Evolutionary conservation across 2,797 vertebrate genomes (phyloP).

Genomic region (Coilia nasus): DNA sequence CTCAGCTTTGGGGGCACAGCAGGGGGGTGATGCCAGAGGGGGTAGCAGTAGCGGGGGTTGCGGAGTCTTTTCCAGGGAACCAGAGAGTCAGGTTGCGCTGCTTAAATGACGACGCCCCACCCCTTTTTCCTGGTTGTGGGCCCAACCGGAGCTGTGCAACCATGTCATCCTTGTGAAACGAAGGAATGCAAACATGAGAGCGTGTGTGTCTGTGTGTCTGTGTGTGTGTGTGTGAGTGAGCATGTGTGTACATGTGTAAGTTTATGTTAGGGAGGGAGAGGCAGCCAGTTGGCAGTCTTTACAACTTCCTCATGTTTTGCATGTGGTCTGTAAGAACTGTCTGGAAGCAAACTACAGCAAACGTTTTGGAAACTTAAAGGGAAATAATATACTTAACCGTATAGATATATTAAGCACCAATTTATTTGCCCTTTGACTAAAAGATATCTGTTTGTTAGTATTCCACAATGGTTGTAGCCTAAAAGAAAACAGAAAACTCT

Average conservation of each 20-base stretch:
- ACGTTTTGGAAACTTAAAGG: not conserved
- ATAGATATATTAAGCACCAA: not conserved
- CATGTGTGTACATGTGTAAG: not conserved
- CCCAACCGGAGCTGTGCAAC: constrained; percentile 44
- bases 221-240: not conserved
- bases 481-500: not conserved
- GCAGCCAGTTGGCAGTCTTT: not conserved
- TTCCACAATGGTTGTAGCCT: no score
- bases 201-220: not conserved
- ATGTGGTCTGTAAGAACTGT: not conserved
- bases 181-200: constrained; percentile 59
- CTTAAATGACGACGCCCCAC: constrained; percentile 30
- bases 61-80: constrained; percentile 44
- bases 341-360: not conserved
- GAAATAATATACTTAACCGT: not conserved
- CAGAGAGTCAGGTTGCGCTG: constrained; percentile 66
- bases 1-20: not conserved
- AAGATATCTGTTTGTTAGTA: no score
- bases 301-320: constrained; percentile 16
- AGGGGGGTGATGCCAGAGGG: constrained; percentile 27
- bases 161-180: constrained; percentile 45
- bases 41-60: constrained; percentile 3
- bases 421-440: not conserved
- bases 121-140: constrained; percentile 44
- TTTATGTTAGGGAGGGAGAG: constrained; percentile 11